Base-by-base conservation (phyloP, 2,113 vertebrate genomes). In the Zeus faber region DNA sequence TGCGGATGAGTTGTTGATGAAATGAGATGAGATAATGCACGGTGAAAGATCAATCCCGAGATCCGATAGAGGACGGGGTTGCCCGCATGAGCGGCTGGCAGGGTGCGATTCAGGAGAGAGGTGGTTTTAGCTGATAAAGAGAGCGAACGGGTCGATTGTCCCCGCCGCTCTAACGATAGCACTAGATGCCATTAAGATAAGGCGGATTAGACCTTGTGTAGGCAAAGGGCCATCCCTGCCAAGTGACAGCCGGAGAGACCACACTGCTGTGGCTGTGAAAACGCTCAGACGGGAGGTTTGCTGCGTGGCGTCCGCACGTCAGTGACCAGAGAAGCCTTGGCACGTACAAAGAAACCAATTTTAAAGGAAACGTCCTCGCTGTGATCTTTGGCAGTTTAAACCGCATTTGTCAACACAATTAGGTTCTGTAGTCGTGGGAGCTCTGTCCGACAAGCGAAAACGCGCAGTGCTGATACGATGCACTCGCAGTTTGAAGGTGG, bases 101-200 rank as follows among this genome's bases (percentile, higher is more conserved):
- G 68, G 40, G 62, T 58, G 67, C 50, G 53, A 72, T 66, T 65
- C 69, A 67, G 44, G 49, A 71, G 57, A 52, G 51, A 68, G 71
- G 60, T 66, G 74, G 47, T 61, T 63, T 29, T 55, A n/a, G 63
- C 73, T 73, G 85, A 87, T 88, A 85, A 82, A 83, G 64, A 62
- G 74, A 61, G 44, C 55, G 44, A 55, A 72, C 39, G 67, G 79
- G 80, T 88, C 77, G 75, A 89, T 89, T 62, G 72, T 76, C 58
- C 76, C 79, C 53, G 55, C 56, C 39, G 39, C 75, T 72, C 31
- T 9, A 49, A 67, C 22, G 76, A 88, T 85, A 85, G 70, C 16
- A 39, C 26, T 59, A 68, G 85, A 87, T 84, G 84, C 80, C 76
- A 87, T 89, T 91, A 89, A 87, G 88, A 91, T 90, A 85, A 87